Base-by-base conservation (phyloP, 2,113 vertebrate species). In the Antechinus flavipes region DNA sequence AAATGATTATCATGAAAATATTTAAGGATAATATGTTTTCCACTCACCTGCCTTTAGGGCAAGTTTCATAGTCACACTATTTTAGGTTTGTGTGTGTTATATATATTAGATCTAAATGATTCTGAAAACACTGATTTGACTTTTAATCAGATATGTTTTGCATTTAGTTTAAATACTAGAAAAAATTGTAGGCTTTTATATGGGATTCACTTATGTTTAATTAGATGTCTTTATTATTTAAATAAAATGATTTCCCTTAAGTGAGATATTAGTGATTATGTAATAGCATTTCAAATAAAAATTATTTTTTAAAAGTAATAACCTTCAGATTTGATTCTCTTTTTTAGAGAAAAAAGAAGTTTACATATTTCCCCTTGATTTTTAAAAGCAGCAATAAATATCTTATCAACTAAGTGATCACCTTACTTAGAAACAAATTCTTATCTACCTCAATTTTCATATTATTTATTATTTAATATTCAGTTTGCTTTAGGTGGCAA, bases 401-500 rank as follows among this genome's bases (percentile, higher is more conserved):
- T 95, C 93, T 96, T 92, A 92, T 50, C 11, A 95, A 19, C 91
- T 97, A 93, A 94, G 2, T 96, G 90, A 93, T 93, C 49, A 94
- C 58, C 94, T 54, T 50, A 95, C 49, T 97, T 97, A 46, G 14
- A 94, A 91, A 96, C 92, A 97, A 93, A 26, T 97, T 93, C 68
- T 97, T 53, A 50, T 90, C 89, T 94, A 91, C 96, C n/a, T 98
- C 93, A 91, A 58, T 98, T 98, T 98, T 98, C 50, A 61, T 95
- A 84, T 97, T 97, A 35, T 92, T 96, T 95, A 68, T 95, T 97
- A 84, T 91, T 97, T 98, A 97, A 96, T 92, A 90, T 96, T 97
- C 30, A 68, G 95, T 96, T 97, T 12, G 47, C 97, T 97, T 95
- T 97, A 97, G 97, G 96, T 93, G 93, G 96, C 98, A 95, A 98